phyloP scores from a whole-genome alignment of 2,113 vertebrate species.

The Lagopus leucura region DNA sequence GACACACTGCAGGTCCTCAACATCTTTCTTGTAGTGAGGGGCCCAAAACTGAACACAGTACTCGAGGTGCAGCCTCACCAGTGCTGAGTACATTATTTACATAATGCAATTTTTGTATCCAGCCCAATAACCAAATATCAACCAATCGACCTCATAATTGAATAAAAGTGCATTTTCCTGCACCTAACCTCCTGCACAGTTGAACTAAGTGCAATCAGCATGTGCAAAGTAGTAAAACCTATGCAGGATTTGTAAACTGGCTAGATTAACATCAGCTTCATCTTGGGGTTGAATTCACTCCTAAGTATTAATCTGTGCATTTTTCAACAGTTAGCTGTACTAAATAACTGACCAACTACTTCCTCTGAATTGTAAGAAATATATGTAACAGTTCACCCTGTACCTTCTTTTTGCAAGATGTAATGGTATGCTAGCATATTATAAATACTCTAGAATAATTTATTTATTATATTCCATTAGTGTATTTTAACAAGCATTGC shows the following conservation, averaged over 20 bases:
- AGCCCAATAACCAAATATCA: background rate
- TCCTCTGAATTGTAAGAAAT: background rate
- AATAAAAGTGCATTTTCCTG: background rate
- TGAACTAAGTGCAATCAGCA: background rate
- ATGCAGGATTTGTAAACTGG: background rate
- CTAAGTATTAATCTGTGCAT: background rate
- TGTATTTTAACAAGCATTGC: conserved; percentile 81
- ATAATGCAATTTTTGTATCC: background rate
- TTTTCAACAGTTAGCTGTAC: background rate
- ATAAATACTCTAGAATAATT: conserved; percentile 73
- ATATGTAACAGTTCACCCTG: background rate
- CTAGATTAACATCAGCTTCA: background rate
- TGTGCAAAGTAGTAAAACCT: background rate
- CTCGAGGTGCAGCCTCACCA: too few relatives aligned
- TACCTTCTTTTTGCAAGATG: background rate
- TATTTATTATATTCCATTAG: conserved; percentile 85
- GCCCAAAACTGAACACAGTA: too few relatives aligned
- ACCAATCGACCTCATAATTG: background rate
- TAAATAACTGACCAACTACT: background rate
- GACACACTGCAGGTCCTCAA: too few relatives aligned
- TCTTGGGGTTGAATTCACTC: background rate
- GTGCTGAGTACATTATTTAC: too few relatives aligned
- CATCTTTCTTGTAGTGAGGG: too few relatives aligned
- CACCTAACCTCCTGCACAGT: background rate
- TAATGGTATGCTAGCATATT: conserved; percentile 23